Evolutionary conservation across 2,113 vertebrate species (phyloP), one percentile per base, ranked within the genome.

Genomic region (Oostethus manadensis): DNA sequence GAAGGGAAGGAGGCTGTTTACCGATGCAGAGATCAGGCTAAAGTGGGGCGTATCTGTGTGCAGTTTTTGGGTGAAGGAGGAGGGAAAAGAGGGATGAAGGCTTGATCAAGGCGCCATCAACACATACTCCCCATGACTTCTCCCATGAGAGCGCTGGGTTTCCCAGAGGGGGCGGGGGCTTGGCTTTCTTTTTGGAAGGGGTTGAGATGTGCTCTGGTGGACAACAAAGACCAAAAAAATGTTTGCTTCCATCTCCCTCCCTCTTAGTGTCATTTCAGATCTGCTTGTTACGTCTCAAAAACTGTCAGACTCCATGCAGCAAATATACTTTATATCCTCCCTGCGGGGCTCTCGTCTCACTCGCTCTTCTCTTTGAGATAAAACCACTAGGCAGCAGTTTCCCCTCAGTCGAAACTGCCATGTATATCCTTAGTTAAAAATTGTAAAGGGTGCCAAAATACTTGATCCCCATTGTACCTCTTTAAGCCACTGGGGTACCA

Each of bases 21-120:
- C 80, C 80, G 83, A 75, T 82, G 80, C 82, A 77, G 71, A 85
- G 80, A 84, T 71, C 69, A 77, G 68, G 60, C 66, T 49, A 67
- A 79, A 79, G 65, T 81, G 76, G 71, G 70, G 59, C 60, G 44
- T 68, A 51, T 65, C 62, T 70, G 68, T 68, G 59, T 64, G 64
- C 68, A 51, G 40, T 51, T 60, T n/a, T 61, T 56, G 56, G 59
- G 49, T 55, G 45, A 61, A 58, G 70, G 58, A n/a, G 64, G 60
- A 49, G 57, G 70, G 80, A 67, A 54, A 16, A 60, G 56, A 54
- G 60, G 70, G 80, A 76, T 86, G 74, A 80, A 70, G 72, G 23
- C 72, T 77, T 77, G 74, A 84, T 86, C 82, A 83, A 83, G 80
- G 74, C 70, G 1, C 58, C 64, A 60, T 77, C 65, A 51, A 60